Evolutionary conservation across 2,888 invertebrate species (phyloP).

Genomic region (Stegophylla sp.): DNA sequence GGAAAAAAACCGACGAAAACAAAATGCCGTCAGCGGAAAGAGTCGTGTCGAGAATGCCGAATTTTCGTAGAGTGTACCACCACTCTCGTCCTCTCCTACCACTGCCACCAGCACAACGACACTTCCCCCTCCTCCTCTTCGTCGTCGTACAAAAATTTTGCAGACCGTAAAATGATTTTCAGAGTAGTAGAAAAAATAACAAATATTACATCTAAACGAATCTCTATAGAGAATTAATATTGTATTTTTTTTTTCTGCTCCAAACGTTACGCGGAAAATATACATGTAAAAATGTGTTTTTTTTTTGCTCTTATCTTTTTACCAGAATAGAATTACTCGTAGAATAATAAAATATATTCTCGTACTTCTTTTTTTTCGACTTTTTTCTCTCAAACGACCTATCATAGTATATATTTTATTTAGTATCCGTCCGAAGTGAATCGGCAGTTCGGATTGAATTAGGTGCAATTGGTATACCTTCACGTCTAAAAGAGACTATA

Average conservation of each 20-base stretch:
- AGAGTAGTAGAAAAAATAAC: not conserved
- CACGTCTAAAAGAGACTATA: too few relatives aligned
- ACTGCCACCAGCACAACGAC: not conserved
- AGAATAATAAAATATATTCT: not conserved
- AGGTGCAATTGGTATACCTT: too few relatives aligned
- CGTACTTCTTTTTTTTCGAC: not conserved
- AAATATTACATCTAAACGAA: constrained; percentile 2
- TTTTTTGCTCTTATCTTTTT: not conserved
- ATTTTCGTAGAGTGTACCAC: not conserved
- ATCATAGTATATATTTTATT: not conserved
- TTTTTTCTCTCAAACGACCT: not conserved
- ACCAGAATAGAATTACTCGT: not conserved
- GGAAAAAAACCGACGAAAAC: not conserved
- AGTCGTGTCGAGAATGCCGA: constrained; percentile 6
- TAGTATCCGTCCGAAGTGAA: not conserved
- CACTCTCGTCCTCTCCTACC: not conserved
- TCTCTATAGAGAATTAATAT: not conserved
- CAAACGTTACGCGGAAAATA: not conserved
- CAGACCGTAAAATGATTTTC: constrained; percentile 12
- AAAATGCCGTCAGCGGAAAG: not conserved
- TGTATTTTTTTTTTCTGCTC: not conserved
- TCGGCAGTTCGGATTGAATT: too few relatives aligned
- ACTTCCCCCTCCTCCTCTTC: not conserved
- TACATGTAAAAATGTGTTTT: not conserved
- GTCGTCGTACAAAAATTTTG: not conserved